A percentile compares a stretch with the other conserved stretches of the same genome.
Conservation (phyloP, 2,113 vertebrate species). For the Euleptes europaea region DNA sequence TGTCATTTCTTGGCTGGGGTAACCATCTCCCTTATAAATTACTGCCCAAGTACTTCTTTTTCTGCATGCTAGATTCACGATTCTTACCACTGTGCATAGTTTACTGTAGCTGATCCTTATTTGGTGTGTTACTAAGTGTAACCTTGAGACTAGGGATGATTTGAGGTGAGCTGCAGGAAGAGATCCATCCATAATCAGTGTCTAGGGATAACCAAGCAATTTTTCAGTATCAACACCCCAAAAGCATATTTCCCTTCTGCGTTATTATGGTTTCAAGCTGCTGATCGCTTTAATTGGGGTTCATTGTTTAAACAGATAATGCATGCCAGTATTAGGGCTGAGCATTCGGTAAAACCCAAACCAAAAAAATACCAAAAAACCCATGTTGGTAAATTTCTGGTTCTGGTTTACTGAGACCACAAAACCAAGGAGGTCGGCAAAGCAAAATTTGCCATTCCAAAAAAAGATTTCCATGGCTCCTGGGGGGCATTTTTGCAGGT, state of each 20-base stretch:
- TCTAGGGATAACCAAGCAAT: neutral
- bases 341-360: no score
- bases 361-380: no score
- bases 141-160: neutral
- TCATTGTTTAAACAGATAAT: neutral
- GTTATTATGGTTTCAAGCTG: neutral
- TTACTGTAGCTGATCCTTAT: neutral
- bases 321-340: neutral
- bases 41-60: neutral
- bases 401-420: no score
- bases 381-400: no score
- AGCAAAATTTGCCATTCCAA: no score
- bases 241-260: neutral
- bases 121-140: neutral
- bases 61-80: neutral
- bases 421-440: no score
- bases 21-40: neutral
- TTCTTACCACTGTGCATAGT: neutral
- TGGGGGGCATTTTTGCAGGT: no score
- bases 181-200: neutral
- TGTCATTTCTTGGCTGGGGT: neutral
- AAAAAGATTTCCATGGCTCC: no score
- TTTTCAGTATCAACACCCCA: neutral
- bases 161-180: neutral
- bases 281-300: neutral